phyloP scores from a whole-genome alignment of 1,140 invertebrate genomes.

The Drosophila aff. region DNA sequence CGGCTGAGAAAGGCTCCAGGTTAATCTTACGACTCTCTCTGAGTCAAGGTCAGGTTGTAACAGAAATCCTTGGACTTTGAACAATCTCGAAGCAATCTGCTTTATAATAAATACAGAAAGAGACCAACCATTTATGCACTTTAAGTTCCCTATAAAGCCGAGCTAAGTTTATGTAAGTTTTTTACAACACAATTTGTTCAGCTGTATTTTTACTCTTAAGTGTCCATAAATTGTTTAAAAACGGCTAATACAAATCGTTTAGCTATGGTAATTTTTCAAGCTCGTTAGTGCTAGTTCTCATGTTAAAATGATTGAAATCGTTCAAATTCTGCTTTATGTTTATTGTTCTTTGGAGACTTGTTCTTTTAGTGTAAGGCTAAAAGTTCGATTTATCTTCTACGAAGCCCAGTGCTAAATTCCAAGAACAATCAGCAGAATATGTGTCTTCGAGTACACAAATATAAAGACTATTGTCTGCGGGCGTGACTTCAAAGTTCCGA shows the following conservation, averaged over 20 bases:
- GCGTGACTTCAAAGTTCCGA: slow-evolving; percentile 43
- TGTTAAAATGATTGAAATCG: background rate
- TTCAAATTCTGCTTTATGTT: background rate
- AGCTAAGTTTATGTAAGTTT: background rate
- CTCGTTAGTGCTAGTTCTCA: background rate
- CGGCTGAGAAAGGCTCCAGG: slow-evolving; percentile 1
- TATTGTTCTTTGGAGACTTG: background rate
- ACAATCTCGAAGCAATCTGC: background rate
- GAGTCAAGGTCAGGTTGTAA: slow-evolving; percentile 29
- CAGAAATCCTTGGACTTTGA: background rate
- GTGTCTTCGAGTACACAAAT: slow-evolving; percentile 4
- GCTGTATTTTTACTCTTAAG: background rate
- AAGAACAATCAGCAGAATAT: slow-evolving; percentile 31
- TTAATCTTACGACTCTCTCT: background rate
- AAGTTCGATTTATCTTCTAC: slow-evolving; percentile 23
- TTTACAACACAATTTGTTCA: slow-evolving; percentile 5
- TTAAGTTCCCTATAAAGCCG: background rate
- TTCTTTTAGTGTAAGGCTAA: background rate
- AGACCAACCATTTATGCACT: background rate
- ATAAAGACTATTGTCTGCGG: slow-evolving; percentile 31
- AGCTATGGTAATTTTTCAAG: background rate
- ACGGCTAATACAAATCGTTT: background rate
- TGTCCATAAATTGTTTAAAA: slow-evolving; percentile 1
- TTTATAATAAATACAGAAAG: background rate
- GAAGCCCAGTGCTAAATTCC: slow-evolving; percentile 5